Evolutionary conservation across 1,140 invertebrate genomes (phyloP), one percentile per base, ranked within the genome.

Genomic region (Mylabris phalerata): DNA sequence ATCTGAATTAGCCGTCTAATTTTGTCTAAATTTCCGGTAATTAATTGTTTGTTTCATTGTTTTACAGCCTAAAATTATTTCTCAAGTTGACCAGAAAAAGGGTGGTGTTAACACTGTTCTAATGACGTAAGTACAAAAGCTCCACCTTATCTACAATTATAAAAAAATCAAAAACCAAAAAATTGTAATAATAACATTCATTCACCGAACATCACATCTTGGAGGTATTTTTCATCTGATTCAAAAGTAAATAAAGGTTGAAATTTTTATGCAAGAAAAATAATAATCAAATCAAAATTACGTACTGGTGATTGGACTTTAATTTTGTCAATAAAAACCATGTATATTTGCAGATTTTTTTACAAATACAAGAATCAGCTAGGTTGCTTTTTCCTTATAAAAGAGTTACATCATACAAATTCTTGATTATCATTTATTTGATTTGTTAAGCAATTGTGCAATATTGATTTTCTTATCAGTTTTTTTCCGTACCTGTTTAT

Each of bases 41-140:
- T 40, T n/a, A 27, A 43, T 11, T 9, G 13, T 49, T 27, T 50
- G 9, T 64, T 64, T 56, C 66, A 4, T 32, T 32, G 7, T 64
- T 50, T 69, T 71, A 58, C 69, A 72, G 68, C 65, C 71, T 59
- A 68, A 70, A 65, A 59, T 71, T 44, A 71, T 73, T 56, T 64
- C 67, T 55, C 71, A 72, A 63, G 55, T 70, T 51, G 72, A 72
- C 67, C 67, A 71, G 64, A 73, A 73, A 72, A 67, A 63, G 64
- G 71, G 67, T 65, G 72, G 68, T 65, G 70, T 73, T 59, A 71
- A 68, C 66, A 67, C 69, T 50, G 64, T 70, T 41, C 57, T 73
- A 56, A 73, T 73, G 71, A 66, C 70, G 72, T 73, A 72, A 73
- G 72, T 71, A 68, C 57, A 64, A 63, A 60, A 61, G 63, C 62